Percentiles rank a stretch among this genome's conserved stretches.
Evolutionary conservation across 2,113 vertebrate species (phyloP).

Genomic region (Menidia beryllina): DNA sequence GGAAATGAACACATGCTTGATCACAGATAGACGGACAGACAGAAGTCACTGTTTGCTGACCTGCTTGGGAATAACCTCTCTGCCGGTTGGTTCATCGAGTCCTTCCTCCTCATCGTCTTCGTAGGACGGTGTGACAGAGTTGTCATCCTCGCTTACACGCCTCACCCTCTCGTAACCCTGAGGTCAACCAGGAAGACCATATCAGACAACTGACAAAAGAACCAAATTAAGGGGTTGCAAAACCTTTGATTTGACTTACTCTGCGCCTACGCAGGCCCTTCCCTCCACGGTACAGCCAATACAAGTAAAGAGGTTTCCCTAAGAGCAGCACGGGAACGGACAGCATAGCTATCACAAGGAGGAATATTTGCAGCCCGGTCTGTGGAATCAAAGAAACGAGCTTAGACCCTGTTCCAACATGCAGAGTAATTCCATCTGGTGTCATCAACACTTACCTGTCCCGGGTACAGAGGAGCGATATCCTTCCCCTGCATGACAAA

Average conservation of each 20-base stretch:
- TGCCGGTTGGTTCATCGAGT: constrained; percentile 73
- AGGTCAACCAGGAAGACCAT: constrained; percentile 21
- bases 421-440: background rate
- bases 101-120: constrained; percentile 91
- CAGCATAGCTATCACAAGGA: constrained; percentile 86
- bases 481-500: constrained; percentile 86
- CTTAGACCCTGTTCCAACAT: constrained; percentile 18
- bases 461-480: constrained; percentile 81
- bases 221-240: background rate
- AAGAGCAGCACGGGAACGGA: constrained; percentile 91
- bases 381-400: constrained; percentile 61
- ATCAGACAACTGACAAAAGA: background rate
- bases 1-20: background rate
- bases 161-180: constrained; percentile 94
- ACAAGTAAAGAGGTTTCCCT: constrained; percentile 93
- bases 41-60: constrained; percentile 68
- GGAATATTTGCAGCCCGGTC: constrained; percentile 87
- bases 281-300: constrained; percentile 90
- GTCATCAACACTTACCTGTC: constrained; percentile 85
- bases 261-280: constrained; percentile 87
- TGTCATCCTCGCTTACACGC: constrained; percentile 93
- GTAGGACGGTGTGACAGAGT: constrained; percentile 85
- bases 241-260: constrained; percentile 75
- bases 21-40: background rate
- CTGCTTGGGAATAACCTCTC: constrained; percentile 84